Evolutionary conservation across 2,113 vertebrate genomes (phyloP), one percentile per base, ranked within the genome.

Genomic region (Meriones unguiculatus): DNA sequence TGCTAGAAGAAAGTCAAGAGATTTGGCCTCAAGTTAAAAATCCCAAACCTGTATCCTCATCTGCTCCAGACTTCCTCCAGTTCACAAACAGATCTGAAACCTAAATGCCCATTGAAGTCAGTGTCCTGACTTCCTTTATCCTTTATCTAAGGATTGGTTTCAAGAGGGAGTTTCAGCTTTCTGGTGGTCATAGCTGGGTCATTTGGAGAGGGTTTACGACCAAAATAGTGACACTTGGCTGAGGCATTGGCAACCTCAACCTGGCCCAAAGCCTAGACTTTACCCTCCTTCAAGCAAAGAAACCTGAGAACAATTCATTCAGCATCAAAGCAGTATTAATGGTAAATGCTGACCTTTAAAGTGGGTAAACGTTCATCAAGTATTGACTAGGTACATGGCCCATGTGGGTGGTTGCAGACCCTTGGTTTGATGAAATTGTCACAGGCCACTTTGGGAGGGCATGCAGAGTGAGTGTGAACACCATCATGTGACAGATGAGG

Each of bases 1-100:
- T 62, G 28, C 81, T 92, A 64, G 20, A 77, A 57, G 72, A 91
- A 92, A 86, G 85, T 62, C 87, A 78, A 93, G 89, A 91, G 76
- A 90, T 70, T 35, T 89, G 64, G 85, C 75, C 89, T 85, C 85
- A 54, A 57, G 30, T 91, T 84, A 87, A 93, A 46, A 96, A 85
- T 80, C 9, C 38, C 50, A 90, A 35, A 87, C 62, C 69, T n/a
- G 9, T 32, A 52, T 87, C 22, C 54, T 77, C 11, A n/a, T 69
- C 15, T 70, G 35, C n/a, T 89, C 28, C 52, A 80, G 32, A 41
- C 18, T 82, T 89, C 52, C 4, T 57, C 59, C 30, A 80, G 9
- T 35, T 89, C 65, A 86, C 12, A 18, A 62, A 15, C 73, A 12
- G 85, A 76, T 90, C 87, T 75, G 76, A 95, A 86, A 89, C 18